Base-by-base conservation (phyloP, 1,140 invertebrate species). In the Rhynchophorus ferrugineus region DNA sequence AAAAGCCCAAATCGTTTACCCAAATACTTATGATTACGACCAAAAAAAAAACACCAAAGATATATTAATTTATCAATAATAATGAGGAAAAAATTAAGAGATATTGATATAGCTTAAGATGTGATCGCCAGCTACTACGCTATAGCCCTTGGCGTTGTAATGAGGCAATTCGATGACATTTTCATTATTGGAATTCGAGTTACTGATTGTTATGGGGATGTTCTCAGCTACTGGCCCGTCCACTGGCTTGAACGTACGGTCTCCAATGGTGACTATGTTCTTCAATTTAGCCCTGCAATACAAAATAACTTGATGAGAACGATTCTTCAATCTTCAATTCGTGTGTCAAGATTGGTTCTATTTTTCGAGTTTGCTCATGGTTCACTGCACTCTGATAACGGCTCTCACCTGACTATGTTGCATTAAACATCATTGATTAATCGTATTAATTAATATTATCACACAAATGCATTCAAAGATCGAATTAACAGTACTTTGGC, bases 51-150 rank as follows among this genome's bases (percentile, higher is more conserved):
- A n/a, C n/a, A n/a, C n/a, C n/a, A n/a, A n/a, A n/a, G n/a, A n/a
- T n/a, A n/a, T n/a, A n/a, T n/a, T n/a, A n/a, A n/a, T n/a, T n/a
- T n/a, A n/a, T n/a, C n/a, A n/a, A n/a, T n/a, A n/a, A n/a, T n/a
- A n/a, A n/a, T n/a, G n/a, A n/a, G n/a, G n/a, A n/a, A n/a, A n/a
- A n/a, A n/a, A n/a, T n/a, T n/a, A n/a, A n/a, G 41, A 18, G 29
- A 54, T 17, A 35, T 52, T 49, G 22, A 62, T 59, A 24, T 47
- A 65, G 17, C 63, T 63, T 13, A 66, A 48, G 35, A 65, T 56
- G 33, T 64, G 61, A 44, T 66, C 59, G 11, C 56, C 47, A n/a
- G 59, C 52, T 18, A 61, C 34, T 9, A 54, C 13, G n/a, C n/a
- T n/a, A n/a, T n/a, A n/a, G n/a, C n/a, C n/a, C 20, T 47, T 52